Conservation (phyloP, 53 echinoderm and acorn worm genomes). For the Mesocentrotus franciscanus region DNA sequence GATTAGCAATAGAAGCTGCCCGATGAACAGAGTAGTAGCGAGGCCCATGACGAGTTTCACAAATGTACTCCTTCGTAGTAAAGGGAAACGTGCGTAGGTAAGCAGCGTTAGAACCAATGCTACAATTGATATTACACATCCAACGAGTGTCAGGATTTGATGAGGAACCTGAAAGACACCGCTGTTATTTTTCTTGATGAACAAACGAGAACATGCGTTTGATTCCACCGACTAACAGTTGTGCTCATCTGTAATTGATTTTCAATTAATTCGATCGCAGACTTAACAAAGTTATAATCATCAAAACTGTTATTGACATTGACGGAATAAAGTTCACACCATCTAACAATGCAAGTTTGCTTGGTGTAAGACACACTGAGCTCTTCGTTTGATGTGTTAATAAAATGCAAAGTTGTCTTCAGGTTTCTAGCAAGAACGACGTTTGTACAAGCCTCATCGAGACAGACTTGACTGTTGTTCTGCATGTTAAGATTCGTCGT, state of each 20-base stretch:
- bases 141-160: slow-evolving; percentile 41
- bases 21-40: background rate
- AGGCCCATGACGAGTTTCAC: slow-evolving; percentile 39
- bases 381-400: background rate
- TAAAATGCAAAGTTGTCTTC: background rate
- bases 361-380: background rate
- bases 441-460: background rate
- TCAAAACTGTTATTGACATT: slow-evolving; percentile 19
- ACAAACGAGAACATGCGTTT: slow-evolving; percentile 26
- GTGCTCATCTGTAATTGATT: background rate
- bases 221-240: slow-evolving; percentile 31
- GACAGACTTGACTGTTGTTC: background rate
- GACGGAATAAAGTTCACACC: background rate
- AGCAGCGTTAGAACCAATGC: background rate
- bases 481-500: too few relatives aligned
- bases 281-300: background rate
- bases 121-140: slow-evolving; percentile 34
- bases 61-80: slow-evolving; percentile 30
- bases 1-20: background rate
- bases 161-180: background rate
- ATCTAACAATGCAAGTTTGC: background rate
- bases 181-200: background rate
- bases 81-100: slow-evolving; percentile 17
- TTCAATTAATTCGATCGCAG: background rate
- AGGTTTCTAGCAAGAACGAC: background rate